A percentile compares a stretch with the other conserved stretches of the same genome.
Evolutionary conservation across 1,140 invertebrate genomes (phyloP).

Genomic region (Nebria ingens): DNA sequence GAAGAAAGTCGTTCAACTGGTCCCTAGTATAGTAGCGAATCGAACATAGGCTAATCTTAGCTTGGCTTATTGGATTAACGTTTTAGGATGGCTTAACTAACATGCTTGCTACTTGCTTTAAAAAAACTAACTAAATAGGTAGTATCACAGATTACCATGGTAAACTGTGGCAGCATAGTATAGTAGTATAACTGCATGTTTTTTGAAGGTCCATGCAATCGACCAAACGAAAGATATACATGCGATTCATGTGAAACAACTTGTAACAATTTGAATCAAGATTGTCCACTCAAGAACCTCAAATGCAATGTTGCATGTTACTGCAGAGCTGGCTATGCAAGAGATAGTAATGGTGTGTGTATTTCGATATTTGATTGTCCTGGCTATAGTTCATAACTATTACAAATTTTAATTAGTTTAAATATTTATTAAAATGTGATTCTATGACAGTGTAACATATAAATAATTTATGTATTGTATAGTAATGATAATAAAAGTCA

Average conservation of each 20-base stretch:
- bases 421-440: neutral
- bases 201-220: neutral
- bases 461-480: too few species aligned
- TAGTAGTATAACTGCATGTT: too few species aligned
- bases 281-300: slow-evolving; percentile 34
- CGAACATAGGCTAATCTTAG: too few species aligned
- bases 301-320: slow-evolving; percentile 38
- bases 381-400: neutral
- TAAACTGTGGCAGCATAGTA: too few species aligned
- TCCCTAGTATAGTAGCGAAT: too few species aligned
- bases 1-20: too few species aligned
- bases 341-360: slow-evolving; percentile 25
- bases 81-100: too few species aligned
- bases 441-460: neutral
- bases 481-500: too few species aligned
- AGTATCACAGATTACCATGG: too few species aligned
- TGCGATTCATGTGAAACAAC: slow-evolving; percentile 40
- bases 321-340: slow-evolving; percentile 33
- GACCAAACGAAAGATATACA: slow-evolving; percentile 27
- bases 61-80: too few species aligned
- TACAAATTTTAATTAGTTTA: neutral
- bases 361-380: slow-evolving; percentile 27
- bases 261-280: slow-evolving; percentile 32
- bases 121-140: too few species aligned
- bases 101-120: too few species aligned